phyloP scores from a whole-genome alignment of 1,140 invertebrate genomes.

The Halesus radiatus region DNA sequence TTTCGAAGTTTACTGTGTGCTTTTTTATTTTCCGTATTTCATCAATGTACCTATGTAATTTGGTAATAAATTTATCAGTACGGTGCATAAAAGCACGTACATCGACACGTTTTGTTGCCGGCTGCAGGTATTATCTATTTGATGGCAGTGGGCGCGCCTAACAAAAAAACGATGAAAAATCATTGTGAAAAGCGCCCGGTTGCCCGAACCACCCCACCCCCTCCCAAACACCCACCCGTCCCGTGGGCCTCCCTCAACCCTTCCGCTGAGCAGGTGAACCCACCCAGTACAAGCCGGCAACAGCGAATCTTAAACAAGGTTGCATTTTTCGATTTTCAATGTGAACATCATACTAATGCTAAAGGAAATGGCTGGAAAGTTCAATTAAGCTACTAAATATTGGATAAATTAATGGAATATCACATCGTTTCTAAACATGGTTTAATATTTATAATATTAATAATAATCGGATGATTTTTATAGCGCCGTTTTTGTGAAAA shows the following conservation, averaged over 20 bases:
- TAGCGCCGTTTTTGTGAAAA: too few relatives aligned
- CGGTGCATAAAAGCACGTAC: slow-evolving; percentile 42
- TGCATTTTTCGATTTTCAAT: too few relatives aligned
- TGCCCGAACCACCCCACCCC: background rate
- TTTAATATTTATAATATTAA: too few relatives aligned
- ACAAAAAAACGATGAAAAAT: slow-evolving; percentile 53
- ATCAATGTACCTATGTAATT: slow-evolving; percentile 36
- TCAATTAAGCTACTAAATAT: too few relatives aligned
- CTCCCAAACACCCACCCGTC: background rate
- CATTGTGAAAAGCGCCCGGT: slow-evolving; percentile 42
- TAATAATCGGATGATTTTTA: too few relatives aligned
- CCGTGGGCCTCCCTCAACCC: background rate
- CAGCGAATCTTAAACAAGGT: slow-evolving; percentile 5
- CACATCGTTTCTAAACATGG: too few relatives aligned
- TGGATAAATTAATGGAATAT: too few relatives aligned
- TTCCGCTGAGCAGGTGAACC: background rate
- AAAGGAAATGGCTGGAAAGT: too few relatives aligned
- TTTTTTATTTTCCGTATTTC: background rate
- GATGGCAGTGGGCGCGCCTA: slow-evolving; percentile 38
- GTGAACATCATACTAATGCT: too few relatives aligned
- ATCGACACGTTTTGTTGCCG: slow-evolving; percentile 43
- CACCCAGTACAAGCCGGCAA: background rate
- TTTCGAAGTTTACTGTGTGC: background rate
- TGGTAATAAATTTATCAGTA: slow-evolving; percentile 51
- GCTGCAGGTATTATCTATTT: slow-evolving; percentile 37